Evolutionary conservation across 2,888 invertebrate genomes (phyloP).

Genomic region (Xestia ashworthii): DNA sequence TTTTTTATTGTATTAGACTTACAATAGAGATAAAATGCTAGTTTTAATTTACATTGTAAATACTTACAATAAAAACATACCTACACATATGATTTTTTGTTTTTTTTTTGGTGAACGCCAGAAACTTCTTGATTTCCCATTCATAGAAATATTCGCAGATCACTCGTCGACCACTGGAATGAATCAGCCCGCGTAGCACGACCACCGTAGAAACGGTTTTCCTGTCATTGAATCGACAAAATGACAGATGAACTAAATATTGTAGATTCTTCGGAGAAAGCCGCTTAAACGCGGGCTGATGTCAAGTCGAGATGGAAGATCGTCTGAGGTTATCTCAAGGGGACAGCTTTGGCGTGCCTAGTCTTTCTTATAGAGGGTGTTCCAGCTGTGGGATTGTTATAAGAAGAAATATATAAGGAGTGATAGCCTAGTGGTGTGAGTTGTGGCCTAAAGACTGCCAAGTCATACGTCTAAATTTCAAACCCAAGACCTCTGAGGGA

Average conservation of each 20-base stretch:
- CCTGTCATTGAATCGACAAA: too few relatives aligned
- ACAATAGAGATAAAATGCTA: slow-evolving; percentile 72
- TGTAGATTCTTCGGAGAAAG: too few relatives aligned
- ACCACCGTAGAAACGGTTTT: too few relatives aligned
- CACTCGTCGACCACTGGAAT: not conserved
- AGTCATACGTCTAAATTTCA: too few relatives aligned
- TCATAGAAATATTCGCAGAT: not conserved
- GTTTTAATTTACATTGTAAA: slow-evolving; percentile 82
- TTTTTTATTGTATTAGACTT: slow-evolving; percentile 75
- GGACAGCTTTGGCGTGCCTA: not conserved
- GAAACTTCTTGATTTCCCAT: not conserved
- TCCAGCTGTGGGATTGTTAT: not conserved
- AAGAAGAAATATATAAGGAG: too few relatives aligned
- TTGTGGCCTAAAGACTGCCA: too few relatives aligned
- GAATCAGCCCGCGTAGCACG: too few relatives aligned
- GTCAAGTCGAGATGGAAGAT: not conserved
- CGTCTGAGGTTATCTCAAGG: not conserved
- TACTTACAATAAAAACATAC: slow-evolving; percentile 81
- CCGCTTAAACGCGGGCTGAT: too few relatives aligned
- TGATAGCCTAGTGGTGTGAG: too few relatives aligned
- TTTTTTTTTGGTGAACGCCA: slow-evolving; percentile 39
- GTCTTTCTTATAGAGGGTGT: not conserved
- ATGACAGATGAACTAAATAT: too few relatives aligned
- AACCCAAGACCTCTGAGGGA: too few relatives aligned
- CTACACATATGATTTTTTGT: slow-evolving; percentile 60